Conservation (phyloP, 2,797 vertebrate species). For the Lutjanus campechanus region DNA sequence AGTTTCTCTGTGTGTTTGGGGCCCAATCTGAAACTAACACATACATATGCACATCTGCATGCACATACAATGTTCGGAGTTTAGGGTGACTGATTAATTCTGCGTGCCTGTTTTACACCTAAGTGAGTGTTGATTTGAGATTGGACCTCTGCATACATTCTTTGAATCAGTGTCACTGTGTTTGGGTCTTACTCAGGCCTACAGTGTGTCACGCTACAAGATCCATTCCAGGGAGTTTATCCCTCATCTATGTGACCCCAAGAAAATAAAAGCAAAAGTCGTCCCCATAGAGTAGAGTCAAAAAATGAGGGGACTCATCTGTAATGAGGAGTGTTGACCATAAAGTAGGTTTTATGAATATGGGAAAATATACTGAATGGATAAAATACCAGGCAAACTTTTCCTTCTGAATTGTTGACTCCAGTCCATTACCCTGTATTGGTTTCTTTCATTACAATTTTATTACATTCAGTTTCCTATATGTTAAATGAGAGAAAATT, state of each 20-base stretch:
- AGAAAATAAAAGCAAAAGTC: not conserved
- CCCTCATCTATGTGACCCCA: not conserved
- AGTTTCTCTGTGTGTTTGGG: constrained; percentile 35
- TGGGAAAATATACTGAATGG: not conserved
- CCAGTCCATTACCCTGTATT: no score
- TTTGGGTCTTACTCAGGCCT: constrained; percentile 22
- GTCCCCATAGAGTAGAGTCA: not conserved
- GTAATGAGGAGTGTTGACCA: not conserved
- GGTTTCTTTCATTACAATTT: no score
- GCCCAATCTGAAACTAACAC: constrained; percentile 43
- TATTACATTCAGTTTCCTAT: not conserved
- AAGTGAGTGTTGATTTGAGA: constrained; percentile 43
- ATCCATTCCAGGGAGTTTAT: constrained; percentile 37
- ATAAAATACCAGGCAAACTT: no score
- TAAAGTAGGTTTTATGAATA: not conserved
- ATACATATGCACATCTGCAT: constrained; percentile 22
- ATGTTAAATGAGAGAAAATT: not conserved
- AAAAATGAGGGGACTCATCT: not conserved
- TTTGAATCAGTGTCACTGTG: constrained; percentile 39
- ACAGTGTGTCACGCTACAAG: constrained; percentile 6
- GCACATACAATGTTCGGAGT: constrained; percentile 8
- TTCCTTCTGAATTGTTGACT: no score
- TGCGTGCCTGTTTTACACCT: constrained; percentile 1
- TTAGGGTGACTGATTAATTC: constrained; percentile 2
- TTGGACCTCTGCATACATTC: constrained; percentile 27